A percentile compares a stretch with the other conserved stretches of the same genome.
phyloP scores from a whole-genome alignment of 2,888 invertebrate genomes.

The Arrhopalites spinosus region DNA sequence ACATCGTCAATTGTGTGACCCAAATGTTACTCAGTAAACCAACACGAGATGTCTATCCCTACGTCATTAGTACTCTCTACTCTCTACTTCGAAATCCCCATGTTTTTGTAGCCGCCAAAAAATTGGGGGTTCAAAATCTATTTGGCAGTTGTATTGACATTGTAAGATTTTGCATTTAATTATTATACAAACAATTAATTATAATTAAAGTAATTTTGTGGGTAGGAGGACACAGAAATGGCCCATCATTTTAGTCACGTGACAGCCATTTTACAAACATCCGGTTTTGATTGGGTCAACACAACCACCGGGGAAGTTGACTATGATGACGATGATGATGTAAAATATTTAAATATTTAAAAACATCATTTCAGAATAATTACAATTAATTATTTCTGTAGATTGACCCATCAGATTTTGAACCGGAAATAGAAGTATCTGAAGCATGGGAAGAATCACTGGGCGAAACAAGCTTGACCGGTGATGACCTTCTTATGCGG shows the following conservation, averaged over 20 bases:
- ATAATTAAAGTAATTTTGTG: no score
- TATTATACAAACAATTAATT: no score
- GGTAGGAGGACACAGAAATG: slow-evolving; percentile 48
- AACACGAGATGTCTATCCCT: slow-evolving; percentile 60
- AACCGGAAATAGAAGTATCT: slow-evolving; percentile 49
- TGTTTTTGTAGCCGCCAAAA: slow-evolving; percentile 62
- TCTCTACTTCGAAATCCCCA: slow-evolving; percentile 63
- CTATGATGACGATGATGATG: slow-evolving; percentile 53
- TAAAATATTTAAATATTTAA: no score
- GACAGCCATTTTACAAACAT: slow-evolving; percentile 43
- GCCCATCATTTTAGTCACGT: slow-evolving; percentile 48
- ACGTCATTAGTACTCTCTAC: slow-evolving; percentile 65
- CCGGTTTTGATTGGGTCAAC: slow-evolving; percentile 42
- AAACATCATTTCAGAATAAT: no score
- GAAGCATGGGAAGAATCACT: slow-evolving; percentile 50
- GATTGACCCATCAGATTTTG: slow-evolving; percentile 52
- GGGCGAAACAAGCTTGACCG: slow-evolving; percentile 34
- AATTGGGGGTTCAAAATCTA: slow-evolving; percentile 62
- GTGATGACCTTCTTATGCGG: slow-evolving; percentile 50
- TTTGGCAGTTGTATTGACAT: slow-evolving; percentile 40
- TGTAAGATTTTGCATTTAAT: slow-evolving; percentile 26
- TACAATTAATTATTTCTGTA: no score
- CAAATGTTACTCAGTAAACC: slow-evolving; percentile 49
- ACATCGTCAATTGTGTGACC: slow-evolving; percentile 49
- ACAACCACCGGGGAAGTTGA: slow-evolving; percentile 51